A percentile compares a stretch with the other conserved stretches of the same genome.
These are phyloP conservation scores for Aphidoletes aphidimyza DNA, from an alignment of 2,888 invertebrate species.

Conservation along the genomic window DNA sequence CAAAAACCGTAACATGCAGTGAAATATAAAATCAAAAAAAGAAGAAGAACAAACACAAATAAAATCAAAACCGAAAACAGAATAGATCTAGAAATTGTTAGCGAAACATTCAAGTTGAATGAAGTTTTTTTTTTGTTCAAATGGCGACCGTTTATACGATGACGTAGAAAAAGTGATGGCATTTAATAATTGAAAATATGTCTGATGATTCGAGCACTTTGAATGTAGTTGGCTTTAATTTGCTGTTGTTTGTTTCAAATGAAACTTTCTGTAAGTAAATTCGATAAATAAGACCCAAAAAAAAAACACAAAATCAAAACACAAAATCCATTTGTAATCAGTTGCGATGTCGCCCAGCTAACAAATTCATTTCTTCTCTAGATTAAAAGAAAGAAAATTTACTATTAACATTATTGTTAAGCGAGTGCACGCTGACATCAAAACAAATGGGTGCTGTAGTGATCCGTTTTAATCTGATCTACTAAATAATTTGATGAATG, in stretches of 20 bases:
- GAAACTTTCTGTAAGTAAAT: conserved; percentile 38
- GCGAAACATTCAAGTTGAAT: too few species aligned
- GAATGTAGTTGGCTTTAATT: conserved; percentile 33
- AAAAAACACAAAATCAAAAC: not conserved
- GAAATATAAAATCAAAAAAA: not conserved
- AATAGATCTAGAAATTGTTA: not conserved
- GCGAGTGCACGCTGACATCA: not conserved
- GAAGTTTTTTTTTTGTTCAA: too few species aligned
- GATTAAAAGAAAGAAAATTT: too few species aligned
- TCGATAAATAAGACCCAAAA: not conserved
- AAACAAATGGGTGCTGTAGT: conserved; percentile 27
- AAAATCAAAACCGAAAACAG: not conserved
- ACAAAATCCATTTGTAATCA: too few species aligned
- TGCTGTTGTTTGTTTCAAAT: conserved; percentile 26
- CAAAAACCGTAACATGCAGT: not conserved
- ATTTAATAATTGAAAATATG: not conserved
- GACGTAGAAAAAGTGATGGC: not conserved
- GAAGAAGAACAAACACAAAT: not conserved
- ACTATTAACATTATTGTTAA: not conserved
- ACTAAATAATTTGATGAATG: not conserved
- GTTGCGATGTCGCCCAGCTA: not conserved
- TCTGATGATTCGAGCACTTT: not conserved
- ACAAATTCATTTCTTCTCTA: conserved; percentile 37
- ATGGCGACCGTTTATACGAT: not conserved
- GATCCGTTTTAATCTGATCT: not conserved